Evolutionary conservation across 2,888 invertebrate species (phyloP), one percentile per base, ranked within the genome.

Genomic region (Cloeon dipterum): DNA sequence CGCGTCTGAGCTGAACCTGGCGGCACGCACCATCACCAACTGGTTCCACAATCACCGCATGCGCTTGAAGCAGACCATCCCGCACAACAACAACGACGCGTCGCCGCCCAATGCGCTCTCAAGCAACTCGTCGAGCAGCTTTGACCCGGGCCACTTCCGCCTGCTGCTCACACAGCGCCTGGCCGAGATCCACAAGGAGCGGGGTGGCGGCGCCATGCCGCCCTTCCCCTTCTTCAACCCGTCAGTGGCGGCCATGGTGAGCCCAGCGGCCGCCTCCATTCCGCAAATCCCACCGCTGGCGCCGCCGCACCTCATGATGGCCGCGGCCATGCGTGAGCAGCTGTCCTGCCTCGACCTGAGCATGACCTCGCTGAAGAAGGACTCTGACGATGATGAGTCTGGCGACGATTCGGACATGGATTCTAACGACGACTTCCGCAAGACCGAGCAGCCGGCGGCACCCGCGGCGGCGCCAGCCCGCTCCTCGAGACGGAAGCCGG

Each of bases 11-110:
- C 62, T 98, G 39, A 81, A 77, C 7, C 65, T 99, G 26, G 85
- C 89, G 5, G 79, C 91, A 36, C 69, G 96, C 46, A 96, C 96
- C 38, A 94, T 99, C 50, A 93, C 93, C 42, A 98, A 98, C 59
- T 98, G 98, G 98, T 98, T 98, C 67, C 96, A 98, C 66, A 98
- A 98, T 57, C 94, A 98, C 56, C 74, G 98, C 48, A 98, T 98
- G 89, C 70, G 98, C 43, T 70, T 91, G 52, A 94, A 94, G 59
- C 85, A 86, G 53, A 34, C 37, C 10, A 19, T 35, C 11, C 42
- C 34, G 26, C 36, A 38, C 32, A 33, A 21, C 19, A 34, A 21
- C 16, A 26, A 33, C 25, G 79, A 79, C 50, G 75, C 74, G 46
- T 40, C 34, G 7, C 39, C 36, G 34, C 25, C 35, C 35, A 35